These are phyloP conservation scores for Monomorium pharaonis DNA, from an alignment of 1,140 invertebrate species.

Conservation along the genomic window DNA sequence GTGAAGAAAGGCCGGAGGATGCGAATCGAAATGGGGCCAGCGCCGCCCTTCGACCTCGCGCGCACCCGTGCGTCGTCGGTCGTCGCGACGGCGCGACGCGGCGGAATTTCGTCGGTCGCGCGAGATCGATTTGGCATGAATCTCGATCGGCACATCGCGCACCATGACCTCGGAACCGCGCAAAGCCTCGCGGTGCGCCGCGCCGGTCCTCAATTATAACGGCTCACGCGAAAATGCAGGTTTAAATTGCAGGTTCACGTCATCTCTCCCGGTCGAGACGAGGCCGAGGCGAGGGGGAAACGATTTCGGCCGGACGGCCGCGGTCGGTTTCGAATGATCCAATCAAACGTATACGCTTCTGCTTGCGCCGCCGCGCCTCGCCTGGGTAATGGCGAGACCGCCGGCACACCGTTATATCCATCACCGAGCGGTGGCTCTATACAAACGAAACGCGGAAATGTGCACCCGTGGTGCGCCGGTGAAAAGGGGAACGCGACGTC, in stretches of 20 bases:
- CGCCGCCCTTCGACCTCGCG: slow-evolving; percentile 52
- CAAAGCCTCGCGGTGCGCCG: slow-evolving; percentile 24
- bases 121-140: slow-evolving; percentile 45
- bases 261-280: slow-evolving; percentile 52
- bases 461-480: background rate
- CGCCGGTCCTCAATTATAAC: slow-evolving; percentile 78
- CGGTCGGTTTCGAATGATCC: slow-evolving; percentile 67
- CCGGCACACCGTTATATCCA: slow-evolving; percentile 56
- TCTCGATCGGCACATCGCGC: slow-evolving; percentile 44
- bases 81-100: background rate
- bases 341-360: slow-evolving; percentile 69
- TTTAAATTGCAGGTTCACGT: slow-evolving; percentile 79
- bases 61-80: too few species aligned
- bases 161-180: slow-evolving; percentile 46
- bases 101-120: slow-evolving; percentile 28
- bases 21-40: slow-evolving; percentile 52
- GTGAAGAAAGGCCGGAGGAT: slow-evolving; percentile 45
- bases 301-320: slow-evolving; percentile 34
- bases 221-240: slow-evolving; percentile 80
- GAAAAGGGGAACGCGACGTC: slow-evolving; percentile 47
- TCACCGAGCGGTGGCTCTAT: slow-evolving; percentile 14
- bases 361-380: background rate
- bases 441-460: slow-evolving; percentile 45
- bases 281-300: slow-evolving; percentile 60
- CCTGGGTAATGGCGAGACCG: slow-evolving; percentile 20